A percentile compares a stretch with the other conserved stretches of the same genome.
Evolutionary conservation across 2,113 vertebrate genomes (phyloP).

Genomic region (Ciconia stormi): DNA sequence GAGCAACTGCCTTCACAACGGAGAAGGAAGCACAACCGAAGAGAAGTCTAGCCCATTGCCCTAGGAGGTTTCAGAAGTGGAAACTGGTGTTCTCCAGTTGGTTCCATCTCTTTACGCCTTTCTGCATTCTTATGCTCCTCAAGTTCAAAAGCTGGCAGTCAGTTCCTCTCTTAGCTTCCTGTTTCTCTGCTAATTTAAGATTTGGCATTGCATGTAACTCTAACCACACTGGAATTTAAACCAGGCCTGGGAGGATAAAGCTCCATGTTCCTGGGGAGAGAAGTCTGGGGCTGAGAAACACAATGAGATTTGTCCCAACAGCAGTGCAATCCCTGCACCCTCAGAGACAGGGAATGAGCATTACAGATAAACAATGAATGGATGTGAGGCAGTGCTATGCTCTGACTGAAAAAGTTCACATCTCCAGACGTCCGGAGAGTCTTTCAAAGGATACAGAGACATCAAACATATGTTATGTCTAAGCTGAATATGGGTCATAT

Average conservation of each 20-base stretch:
- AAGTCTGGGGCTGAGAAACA: neutral
- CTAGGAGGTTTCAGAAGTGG: neutral
- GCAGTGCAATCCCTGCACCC: neutral
- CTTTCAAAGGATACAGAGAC: neutral
- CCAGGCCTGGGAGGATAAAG: neutral
- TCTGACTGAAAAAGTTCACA: neutral
- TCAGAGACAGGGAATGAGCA: neutral
- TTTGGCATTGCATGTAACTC: rapidly evolving
- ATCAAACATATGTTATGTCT: neutral
- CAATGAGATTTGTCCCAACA: neutral
- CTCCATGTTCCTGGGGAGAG: neutral
- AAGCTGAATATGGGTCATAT: neutral
- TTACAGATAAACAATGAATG: neutral
- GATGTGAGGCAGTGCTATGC: neutral
- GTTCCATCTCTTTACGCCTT: neutral
- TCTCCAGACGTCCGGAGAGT: neutral
- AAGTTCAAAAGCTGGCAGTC: neutral
- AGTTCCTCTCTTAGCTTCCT: neutral
- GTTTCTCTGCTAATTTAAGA: neutral
- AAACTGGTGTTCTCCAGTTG: neutral
- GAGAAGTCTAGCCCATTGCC: neutral
- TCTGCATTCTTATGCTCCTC: neutral
- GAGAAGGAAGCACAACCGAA: neutral
- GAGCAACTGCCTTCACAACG: neutral
- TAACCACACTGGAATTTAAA: neutral